Evolutionary conservation across 2,113 vertebrate species (phyloP), one percentile per base, ranked within the genome.

Genomic region (Gallinago undulata): DNA sequence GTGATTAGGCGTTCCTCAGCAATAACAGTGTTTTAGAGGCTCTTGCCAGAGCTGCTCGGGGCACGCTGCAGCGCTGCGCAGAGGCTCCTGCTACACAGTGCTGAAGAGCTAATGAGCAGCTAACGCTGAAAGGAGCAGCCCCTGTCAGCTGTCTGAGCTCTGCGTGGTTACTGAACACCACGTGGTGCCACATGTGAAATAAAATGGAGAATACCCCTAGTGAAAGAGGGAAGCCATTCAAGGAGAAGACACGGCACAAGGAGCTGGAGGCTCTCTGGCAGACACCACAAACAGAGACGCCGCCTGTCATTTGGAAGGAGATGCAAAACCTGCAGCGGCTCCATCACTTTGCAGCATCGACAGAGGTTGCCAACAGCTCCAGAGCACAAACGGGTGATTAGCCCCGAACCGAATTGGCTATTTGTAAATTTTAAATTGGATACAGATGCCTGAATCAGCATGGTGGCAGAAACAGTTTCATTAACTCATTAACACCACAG

Each of bases 371-470:
- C 80, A 77, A 24, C 10, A 83, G 50, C 62, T 82, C 70, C 70
- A 79, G 62, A 93, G 67, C n/a, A 76, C n/a, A 53, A 7, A 10
- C 8, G 43, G 27, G 7, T 63, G 51, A 80, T 67, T 47, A 64
- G 33, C 56, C 43, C 23, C 53, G 89, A 70, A 63, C 21, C 31
- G 75, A 56, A 84, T 6, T 31, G 51, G 6, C 0, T 75, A 57
- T 62, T 90, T 66, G 21, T 70, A 86, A 56, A 33, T 96, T 84
- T 84, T 35, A 84, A 89, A 75, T 53, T 75, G 43, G 60, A 72
- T 81, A 77, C 37, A 90, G 68, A 57, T 59, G 59, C 12, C 31
- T 4, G 6, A 51, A 87, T 27, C 73, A 43, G 16, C 35, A 23
- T 37, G 37, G 28, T 78, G 39, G 60, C 67, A 78, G 73, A 57